These are phyloP conservation scores for Cygnus olor DNA, from an alignment of 2,797 vertebrate genomes.

Conservation along the genomic window DNA sequence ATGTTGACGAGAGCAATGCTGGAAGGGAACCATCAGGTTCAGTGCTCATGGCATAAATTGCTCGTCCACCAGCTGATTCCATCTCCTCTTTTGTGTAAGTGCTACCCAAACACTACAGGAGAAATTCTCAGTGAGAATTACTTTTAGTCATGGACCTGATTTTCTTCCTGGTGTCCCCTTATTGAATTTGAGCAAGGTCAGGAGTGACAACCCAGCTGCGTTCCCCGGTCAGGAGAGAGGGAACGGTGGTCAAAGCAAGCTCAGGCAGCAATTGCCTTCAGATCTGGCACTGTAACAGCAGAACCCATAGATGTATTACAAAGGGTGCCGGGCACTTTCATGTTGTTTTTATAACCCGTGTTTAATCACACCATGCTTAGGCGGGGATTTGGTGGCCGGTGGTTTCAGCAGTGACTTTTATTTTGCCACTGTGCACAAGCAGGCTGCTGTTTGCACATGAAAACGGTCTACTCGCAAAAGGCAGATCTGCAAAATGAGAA, in stretches of 20 bases:
- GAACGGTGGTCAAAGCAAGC: neutral
- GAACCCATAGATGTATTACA: neutral
- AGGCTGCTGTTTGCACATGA: neutral
- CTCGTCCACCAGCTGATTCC: neutral
- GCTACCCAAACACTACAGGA: accelerated
- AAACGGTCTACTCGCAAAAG: neutral
- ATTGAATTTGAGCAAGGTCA: neutral
- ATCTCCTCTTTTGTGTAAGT: neutral
- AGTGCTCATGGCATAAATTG: neutral
- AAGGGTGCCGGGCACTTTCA: neutral
- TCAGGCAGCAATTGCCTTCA: neutral
- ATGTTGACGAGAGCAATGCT: neutral
- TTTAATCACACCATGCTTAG: neutral
- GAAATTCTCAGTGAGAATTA: neutral
- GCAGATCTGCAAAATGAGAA: neutral
- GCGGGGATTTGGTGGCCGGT: neutral
- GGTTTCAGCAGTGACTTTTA: neutral
- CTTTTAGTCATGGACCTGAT: neutral
- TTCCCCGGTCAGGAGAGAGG: neutral
- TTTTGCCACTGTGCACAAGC: neutral
- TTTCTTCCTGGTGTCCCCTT: neutral
- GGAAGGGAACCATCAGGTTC: neutral
- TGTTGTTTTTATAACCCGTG: neutral
- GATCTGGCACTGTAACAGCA: neutral
- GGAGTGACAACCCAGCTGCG: neutral